These are phyloP conservation scores for Trypoxylus dichotomus DNA, from an alignment of 1,140 invertebrate genomes.

Conservation along the genomic window DNA sequence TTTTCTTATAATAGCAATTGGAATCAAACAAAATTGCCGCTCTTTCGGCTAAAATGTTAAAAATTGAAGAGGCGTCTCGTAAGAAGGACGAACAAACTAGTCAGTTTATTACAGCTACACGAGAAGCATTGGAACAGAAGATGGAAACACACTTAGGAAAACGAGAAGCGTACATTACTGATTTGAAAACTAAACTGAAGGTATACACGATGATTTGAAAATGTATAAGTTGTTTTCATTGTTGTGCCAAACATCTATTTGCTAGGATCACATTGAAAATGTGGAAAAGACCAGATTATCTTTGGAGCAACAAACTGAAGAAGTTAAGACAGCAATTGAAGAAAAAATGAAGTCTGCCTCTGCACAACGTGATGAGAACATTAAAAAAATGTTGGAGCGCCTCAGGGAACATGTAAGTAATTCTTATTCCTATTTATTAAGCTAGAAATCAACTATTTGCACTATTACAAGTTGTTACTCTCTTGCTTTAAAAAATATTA, in stretches of 20 bases:
- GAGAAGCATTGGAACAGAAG: conserved; percentile 85
- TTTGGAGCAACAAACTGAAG: conserved; percentile 79
- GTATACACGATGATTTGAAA: conserved; percentile 56
- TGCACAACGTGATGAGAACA: conserved; percentile 81
- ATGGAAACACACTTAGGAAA: conserved; percentile 88
- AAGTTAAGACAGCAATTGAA: conserved; percentile 79
- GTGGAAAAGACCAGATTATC: conserved; percentile 82
- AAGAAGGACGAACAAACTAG: conserved; percentile 86
- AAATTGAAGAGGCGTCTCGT: conserved; percentile 86
- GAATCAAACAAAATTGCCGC: conserved; percentile 82
- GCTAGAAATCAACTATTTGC: neutral
- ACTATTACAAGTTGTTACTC: conserved; percentile 8
- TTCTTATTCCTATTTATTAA: neutral
- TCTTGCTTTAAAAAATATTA: conserved; percentile 3
- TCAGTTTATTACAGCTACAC: conserved; percentile 79
- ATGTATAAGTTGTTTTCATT: conserved; percentile 29
- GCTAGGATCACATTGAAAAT: conserved; percentile 69
- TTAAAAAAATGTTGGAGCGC: conserved; percentile 84
- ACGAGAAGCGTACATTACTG: conserved; percentile 83
- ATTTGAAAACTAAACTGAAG: conserved; percentile 84
- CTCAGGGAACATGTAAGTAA: conserved; percentile 84
- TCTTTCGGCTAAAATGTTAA: conserved; percentile 77
- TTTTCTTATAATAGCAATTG: conserved; percentile 60
- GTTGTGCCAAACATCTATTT: conserved; percentile 24
- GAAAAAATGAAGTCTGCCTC: conserved; percentile 82